phyloP scores from a whole-genome alignment of 2,888 invertebrate genomes.

The Drosophila vallismaia region DNA sequence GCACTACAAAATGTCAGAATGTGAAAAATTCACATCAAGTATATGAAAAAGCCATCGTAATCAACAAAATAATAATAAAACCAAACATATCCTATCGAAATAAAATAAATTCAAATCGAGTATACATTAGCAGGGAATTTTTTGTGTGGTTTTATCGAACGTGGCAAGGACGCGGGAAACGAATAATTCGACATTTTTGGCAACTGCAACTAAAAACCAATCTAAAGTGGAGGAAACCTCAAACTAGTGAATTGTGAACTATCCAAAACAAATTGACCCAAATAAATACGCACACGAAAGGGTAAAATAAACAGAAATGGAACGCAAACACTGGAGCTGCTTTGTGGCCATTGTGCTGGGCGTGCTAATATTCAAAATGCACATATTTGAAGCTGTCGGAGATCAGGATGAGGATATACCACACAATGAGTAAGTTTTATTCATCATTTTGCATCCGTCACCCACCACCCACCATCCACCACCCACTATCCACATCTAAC shows the following conservation, averaged over 20 bases:
- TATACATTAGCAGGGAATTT: constrained; percentile 18
- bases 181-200: constrained; percentile 36
- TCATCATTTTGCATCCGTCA: constrained; percentile 15
- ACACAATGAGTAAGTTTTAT: constrained; percentile 91
- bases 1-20: constrained; percentile 27
- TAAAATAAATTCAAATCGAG: constrained; percentile 15
- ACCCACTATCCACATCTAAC: constrained; percentile 8
- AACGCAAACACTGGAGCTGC: constrained; percentile 72
- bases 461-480: neutral
- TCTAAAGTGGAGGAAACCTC: constrained; percentile 28
- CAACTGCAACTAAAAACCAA: constrained; percentile 21
- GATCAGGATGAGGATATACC: constrained; percentile 96
- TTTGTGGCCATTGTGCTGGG: constrained; percentile 79
- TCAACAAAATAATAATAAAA: neutral
- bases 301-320: constrained; percentile 64
- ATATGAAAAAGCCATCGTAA: constrained; percentile 21
- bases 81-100: constrained; percentile 7
- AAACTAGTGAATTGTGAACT: constrained; percentile 34
- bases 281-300: constrained; percentile 24
- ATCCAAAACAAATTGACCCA: constrained; percentile 39
- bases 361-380: constrained; percentile 77
- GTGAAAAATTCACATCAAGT: constrained; percentile 25
- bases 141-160: constrained; percentile 31
- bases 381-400: constrained; percentile 74
- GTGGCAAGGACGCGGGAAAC: constrained; percentile 16